Evolutionary conservation across 2,797 vertebrate genomes (phyloP), one percentile per base, ranked within the genome.

Genomic region (Acestrorhynchus altus): DNA sequence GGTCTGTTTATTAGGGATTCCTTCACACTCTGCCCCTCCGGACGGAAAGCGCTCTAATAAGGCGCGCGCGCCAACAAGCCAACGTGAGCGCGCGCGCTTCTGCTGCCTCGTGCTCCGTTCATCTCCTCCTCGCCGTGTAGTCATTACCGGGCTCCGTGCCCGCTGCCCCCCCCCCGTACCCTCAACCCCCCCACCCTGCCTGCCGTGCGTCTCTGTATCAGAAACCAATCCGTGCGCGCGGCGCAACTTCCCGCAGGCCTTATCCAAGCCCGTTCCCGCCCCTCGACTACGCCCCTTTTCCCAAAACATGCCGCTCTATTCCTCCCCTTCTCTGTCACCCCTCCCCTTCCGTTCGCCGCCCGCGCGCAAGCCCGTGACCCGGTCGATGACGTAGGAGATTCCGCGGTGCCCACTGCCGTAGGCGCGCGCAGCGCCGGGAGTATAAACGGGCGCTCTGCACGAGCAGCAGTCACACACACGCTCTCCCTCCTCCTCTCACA

Each of bases 301-400:
- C 51, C 63, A 11, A 39, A 20, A 20, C 60, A 35, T 39, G 60
- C 60, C 9, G 10, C 60, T 64, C 35, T 7, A 73, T 16, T 76
- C 76, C 75, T 47, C 77, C 83, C 64, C 80, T 72, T 40, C 1
- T 57, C 54, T 61, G 60, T 49, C 11, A 51, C 63, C 61, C 92
- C 90, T 84, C 91, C 91, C 85, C 89, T 91, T 91, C 91, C 91
- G 91, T 85, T 88, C 81, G 65, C 88, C 92, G 89, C 93, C 93
- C 90, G 89, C 93, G 89, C 83, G 88, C 87, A 85, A 86, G 89
- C 88, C 57, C 57, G 87, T 94, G 92, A 92, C 92, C 92, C 71
- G 84, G 82, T 76, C 74, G 26, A 84, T 94, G 92, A 94, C 93
- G 94, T 93, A 90, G 90, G 91, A 94, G 90, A 94, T 87, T 94